A percentile compares a stretch with the other conserved stretches of the same genome.
phyloP scores from a whole-genome alignment of 2,113 vertebrate genomes.

The Lichenostomus cassidix region DNA sequence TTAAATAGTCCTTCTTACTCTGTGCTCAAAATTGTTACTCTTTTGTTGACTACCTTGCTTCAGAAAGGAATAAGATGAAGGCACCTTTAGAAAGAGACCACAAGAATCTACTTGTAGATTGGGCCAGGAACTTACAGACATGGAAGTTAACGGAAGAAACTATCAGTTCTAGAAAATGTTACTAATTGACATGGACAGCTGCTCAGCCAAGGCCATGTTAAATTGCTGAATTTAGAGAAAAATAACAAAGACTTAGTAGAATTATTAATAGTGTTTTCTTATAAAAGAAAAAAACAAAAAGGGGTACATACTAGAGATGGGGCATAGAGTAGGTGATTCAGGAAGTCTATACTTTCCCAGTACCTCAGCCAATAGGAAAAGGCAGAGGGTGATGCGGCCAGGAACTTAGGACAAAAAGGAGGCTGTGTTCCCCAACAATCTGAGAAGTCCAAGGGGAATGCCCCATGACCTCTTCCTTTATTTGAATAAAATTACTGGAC shows the following conservation, averaged over 20 bases:
- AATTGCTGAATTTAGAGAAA: not conserved
- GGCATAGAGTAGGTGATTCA: accelerated
- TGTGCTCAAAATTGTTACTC: not conserved
- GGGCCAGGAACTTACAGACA: not conserved
- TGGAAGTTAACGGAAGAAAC: not conserved
- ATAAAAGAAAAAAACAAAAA: not conserved
- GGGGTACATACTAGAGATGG: not conserved
- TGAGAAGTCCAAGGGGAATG: not conserved
- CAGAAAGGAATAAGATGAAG: not conserved
- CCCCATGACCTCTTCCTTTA: not conserved
- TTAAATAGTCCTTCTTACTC: not conserved
- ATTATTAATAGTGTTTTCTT: not conserved
- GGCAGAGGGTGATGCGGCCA: not conserved
- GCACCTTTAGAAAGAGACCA: not conserved
- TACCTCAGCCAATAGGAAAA: not conserved
- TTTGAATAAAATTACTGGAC: not conserved
- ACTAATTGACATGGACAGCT: not conserved
- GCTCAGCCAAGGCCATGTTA: not conserved
- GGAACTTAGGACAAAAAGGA: not conserved
- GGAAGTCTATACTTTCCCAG: not conserved
- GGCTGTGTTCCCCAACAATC: not conserved
- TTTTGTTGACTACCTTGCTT: not conserved
- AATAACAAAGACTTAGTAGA: not conserved
- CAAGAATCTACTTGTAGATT: not conserved
- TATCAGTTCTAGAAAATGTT: not conserved